Evolutionary conservation across 2,888 invertebrate genomes (phyloP), one percentile per base, ranked within the genome.

Genomic region (Panzeria rudis): DNA sequence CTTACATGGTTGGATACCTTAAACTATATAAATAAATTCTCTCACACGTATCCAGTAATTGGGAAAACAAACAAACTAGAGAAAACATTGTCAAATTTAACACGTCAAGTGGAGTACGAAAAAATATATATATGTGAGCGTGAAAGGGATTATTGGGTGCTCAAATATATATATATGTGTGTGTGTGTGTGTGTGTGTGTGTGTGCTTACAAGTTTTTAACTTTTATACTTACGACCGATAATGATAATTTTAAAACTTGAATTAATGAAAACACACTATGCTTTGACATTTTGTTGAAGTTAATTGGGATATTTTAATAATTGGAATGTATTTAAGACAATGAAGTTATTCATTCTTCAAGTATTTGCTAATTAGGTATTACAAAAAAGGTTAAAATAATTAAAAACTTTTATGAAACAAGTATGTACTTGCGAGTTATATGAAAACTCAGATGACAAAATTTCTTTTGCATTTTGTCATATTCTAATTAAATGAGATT

Each of bases 191-290:
- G 38, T 38, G 35, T 35, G 6, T 11, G 11, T 11, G 35, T 11
- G 6, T 7, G n/a, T 25, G 25, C 23, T 15, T 41, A 41, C 8
- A 9, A 25, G n/a, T 44, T 8, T 2, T 9, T 20, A 17, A 7
- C n/a, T 47, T 59, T 11, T n/a, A 54, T n/a, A 38, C 13, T 35
- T 61, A 61, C 29, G n/a, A 41, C 54, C 8, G 29, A 56, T 66
- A 76, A 66, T 11, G 32, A 56, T 66, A 66, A 66, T 11, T 66
- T 75, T 41, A 76, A n/a, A n/a, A n/a, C n/a, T n/a, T n/a, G n/a
- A n/a, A n/a, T n/a, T n/a, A n/a, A n/a, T n/a, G n/a, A n/a, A n/a
- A n/a, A 41, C 44, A 35, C 59, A 32, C 44, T 59, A 41, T 29
- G 29, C 25, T 71, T 35, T 68, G 20, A 29, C n/a, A 5, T 44